These are phyloP conservation scores for Sceliomorpha sp. DNA, from an alignment of 2,888 invertebrate species.

Conservation along the genomic window DNA sequence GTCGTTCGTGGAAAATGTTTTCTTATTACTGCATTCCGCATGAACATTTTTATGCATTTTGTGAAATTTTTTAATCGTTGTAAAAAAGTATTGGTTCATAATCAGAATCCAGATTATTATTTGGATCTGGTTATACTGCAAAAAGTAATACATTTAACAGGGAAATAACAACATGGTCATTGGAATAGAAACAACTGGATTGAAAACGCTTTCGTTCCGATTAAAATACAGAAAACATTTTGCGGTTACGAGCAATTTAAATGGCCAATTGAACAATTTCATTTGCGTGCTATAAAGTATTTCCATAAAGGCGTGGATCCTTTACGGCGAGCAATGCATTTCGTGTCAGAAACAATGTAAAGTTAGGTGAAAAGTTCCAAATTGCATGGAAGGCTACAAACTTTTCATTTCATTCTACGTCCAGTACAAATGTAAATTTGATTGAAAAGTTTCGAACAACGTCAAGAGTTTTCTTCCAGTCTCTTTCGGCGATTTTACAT, in stretches of 20 bases:
- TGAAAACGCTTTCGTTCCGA: too few relatives aligned
- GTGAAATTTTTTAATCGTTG: too few relatives aligned
- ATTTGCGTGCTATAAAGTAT: conserved; percentile 29
- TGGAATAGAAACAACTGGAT: too few relatives aligned
- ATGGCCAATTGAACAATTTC: conserved; percentile 11
- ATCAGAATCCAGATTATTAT: too few relatives aligned
- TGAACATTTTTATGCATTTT: too few relatives aligned
- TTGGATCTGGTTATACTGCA: too few relatives aligned
- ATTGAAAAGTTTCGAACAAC: conserved; percentile 49
- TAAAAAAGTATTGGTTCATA: too few relatives aligned
- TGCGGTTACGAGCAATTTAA: conserved; percentile 1
- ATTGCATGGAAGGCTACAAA: conserved; percentile 48
- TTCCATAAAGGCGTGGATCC: conserved; percentile 24
- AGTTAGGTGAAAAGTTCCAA: conserved; percentile 51
- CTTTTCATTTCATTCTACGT: conserved; percentile 55
- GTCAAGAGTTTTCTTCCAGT: conserved; percentile 42
- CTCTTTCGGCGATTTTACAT: conserved; percentile 50
- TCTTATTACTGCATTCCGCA: too few relatives aligned
- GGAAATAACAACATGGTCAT: too few relatives aligned
- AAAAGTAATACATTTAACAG: too few relatives aligned
- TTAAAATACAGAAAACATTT: too few relatives aligned
- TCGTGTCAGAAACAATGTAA: conserved; percentile 41
- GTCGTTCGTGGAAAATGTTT: too few relatives aligned
- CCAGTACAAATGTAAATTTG: conserved; percentile 53
- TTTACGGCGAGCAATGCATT: conserved; percentile 41